Base-by-base conservation (phyloP, 2,888 invertebrate genomes). In the Meta bourneti region DNA sequence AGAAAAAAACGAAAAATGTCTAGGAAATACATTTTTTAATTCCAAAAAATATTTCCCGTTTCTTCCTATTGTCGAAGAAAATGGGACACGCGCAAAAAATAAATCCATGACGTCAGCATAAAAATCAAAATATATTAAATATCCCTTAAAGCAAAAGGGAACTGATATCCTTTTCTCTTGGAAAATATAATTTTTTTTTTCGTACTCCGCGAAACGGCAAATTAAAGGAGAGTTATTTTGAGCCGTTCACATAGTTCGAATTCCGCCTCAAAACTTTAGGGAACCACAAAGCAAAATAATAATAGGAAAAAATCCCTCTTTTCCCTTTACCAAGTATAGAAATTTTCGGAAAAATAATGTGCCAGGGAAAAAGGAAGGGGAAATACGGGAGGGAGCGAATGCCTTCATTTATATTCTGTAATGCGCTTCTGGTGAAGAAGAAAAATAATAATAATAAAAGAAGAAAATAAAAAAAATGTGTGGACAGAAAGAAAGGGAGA, bases 51-150 rank as follows among this genome's bases (percentile, higher is more conserved):
- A 20, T 61, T 54, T 69, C 34, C 19, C 61, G 20, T 16, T 77
- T 11, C 49, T 49, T 16, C 49, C 49, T 71, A 48, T 82, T 71
- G 48, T 49, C n/a, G n/a, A 16, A 71, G 71, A 19, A 51, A 75
- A 48, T 70, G 74, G 49, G 74, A 61, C 61, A 61, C 61, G 77
- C 16, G 48, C 54, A 85, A 85, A n/a, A 85, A 77, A 77, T 20
- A 61, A 61, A 79, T 69, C 19, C 51, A 49, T 91, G 91, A 91
- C 83, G 91, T 91, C 91, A 87, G 79, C n/a, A 34, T 83, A 82
- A 91, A 91, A 91, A 91, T 91, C 91, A 87, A 91, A 91, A 91
- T 87, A 78, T 87, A 91, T 91, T 91, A 91, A 91, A 91, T 91
- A 86, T 91, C 91, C 77, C 78, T 91, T 88, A 91, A 91, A 91